Evolutionary conservation across 2,888 invertebrate species (phyloP).

Genomic region (Lasius fuliginosus): DNA sequence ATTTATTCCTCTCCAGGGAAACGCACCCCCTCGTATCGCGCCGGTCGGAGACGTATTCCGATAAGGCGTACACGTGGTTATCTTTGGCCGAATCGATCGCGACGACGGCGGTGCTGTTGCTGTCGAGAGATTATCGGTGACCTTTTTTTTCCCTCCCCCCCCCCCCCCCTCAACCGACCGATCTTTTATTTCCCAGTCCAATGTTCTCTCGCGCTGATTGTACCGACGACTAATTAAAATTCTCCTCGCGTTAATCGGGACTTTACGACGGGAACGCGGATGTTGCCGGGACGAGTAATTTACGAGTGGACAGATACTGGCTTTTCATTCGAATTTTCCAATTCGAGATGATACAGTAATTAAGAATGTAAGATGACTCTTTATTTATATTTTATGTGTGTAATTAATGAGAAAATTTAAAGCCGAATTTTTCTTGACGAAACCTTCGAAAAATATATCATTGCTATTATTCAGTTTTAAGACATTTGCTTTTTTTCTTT

Average conservation of each 20-base stretch:
- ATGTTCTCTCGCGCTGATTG: slow-evolving; percentile 1
- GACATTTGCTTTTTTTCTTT: background rate
- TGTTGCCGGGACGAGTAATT: background rate
- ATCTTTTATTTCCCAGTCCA: slow-evolving; percentile 31
- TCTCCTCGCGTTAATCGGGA: background rate
- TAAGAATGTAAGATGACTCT: background rate
- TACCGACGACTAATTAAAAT: slow-evolving; percentile 32
- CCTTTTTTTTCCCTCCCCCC: background rate
- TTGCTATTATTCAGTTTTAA: too few species aligned
- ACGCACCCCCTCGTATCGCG: background rate
- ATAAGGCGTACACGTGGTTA: slow-evolving; percentile 9
- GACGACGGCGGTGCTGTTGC: background rate
- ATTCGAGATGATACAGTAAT: slow-evolving; percentile 26
- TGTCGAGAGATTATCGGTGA: slow-evolving; percentile 10
- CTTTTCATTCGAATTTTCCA: background rate
- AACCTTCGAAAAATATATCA: background rate
- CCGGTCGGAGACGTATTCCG: background rate
- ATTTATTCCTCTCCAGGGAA: slow-evolving; percentile 30
- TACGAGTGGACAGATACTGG: background rate
- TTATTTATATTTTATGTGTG: background rate
- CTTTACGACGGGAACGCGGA: background rate
- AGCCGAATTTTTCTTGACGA: background rate
- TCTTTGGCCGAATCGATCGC: slow-evolving; percentile 34
- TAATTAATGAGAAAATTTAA: background rate
- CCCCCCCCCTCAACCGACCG: background rate